A percentile compares a stretch with the other conserved stretches of the same genome.
Conservation (phyloP, 2,113 vertebrate genomes). For the Cygnus atratus region DNA sequence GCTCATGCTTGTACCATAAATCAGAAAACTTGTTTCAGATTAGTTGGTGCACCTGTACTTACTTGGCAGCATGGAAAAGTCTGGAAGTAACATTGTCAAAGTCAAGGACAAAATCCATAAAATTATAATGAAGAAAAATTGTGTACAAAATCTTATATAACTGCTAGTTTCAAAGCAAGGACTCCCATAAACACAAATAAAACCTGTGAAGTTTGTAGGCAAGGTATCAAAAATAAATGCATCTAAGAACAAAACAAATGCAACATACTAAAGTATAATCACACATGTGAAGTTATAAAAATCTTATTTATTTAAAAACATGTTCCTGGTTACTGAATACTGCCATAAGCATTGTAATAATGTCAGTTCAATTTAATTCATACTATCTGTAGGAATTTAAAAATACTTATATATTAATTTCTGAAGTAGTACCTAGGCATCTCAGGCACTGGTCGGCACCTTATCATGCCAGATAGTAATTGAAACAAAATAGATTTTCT, state of each 20-base stretch:
- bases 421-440: neutral
- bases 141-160: neutral
- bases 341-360: neutral
- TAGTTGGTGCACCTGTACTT: constrained; percentile 75
- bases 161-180: neutral
- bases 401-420: neutral
- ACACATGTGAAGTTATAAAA: neutral
- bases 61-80: constrained; percentile 99
- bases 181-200: neutral
- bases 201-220: neutral
- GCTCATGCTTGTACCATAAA: neutral
- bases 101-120: constrained; percentile 80
- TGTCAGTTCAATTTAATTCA: neutral
- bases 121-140: neutral
- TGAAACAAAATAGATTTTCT: neutral
- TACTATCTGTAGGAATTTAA: neutral
- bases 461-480: neutral
- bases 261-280: neutral
- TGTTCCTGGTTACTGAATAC: neutral
- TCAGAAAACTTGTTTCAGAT: neutral
- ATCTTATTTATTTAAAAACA: neutral
- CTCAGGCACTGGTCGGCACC: neutral
- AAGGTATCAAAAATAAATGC: neutral
- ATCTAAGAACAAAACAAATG: neutral
- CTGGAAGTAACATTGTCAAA: constrained; percentile 72